These are phyloP conservation scores for Chaetogeoica ovagalla DNA, from an alignment of 2,888 invertebrate genomes.

Conservation along the genomic window DNA sequence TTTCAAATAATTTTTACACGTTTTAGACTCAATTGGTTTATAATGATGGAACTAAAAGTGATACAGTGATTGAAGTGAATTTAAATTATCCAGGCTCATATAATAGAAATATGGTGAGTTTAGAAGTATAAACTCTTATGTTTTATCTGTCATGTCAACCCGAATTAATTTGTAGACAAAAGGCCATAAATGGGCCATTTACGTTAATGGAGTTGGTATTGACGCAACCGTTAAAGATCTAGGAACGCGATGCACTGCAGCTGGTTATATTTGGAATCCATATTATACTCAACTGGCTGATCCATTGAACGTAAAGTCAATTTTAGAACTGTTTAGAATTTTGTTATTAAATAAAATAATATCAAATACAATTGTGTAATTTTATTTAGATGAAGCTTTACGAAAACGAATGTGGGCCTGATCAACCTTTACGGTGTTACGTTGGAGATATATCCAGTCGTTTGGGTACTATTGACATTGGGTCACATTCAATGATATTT, in stretches of 20 bases:
- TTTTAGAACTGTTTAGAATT: constrained; percentile 3
- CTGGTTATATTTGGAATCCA: constrained; percentile 90
- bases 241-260: constrained; percentile 82
- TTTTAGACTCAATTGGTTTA: constrained; percentile 82
- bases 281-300: constrained; percentile 87
- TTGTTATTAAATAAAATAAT: not conserved
- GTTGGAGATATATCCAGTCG: constrained; percentile 87
- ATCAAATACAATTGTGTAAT: constrained; percentile 17
- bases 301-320: constrained; percentile 74
- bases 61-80: constrained; percentile 87
- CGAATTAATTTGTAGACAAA: constrained; percentile 66
- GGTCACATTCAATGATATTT: constrained; percentile 74
- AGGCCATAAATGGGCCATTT: constrained; percentile 87
- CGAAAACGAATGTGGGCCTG: constrained; percentile 81
- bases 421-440: constrained; percentile 86
- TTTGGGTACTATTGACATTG: constrained; percentile 80
- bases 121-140: not conserved
- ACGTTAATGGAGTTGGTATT: constrained; percentile 87
- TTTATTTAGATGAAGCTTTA: constrained; percentile 75
- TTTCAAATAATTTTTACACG: constrained; percentile 32
- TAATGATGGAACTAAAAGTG: constrained; percentile 81
- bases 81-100: constrained; percentile 83
- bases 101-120: constrained; percentile 75
- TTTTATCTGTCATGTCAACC: not conserved
- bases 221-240: constrained; percentile 83